Base-by-base conservation (phyloP, 2,113 vertebrate genomes). In the Smithornis capensis region DNA sequence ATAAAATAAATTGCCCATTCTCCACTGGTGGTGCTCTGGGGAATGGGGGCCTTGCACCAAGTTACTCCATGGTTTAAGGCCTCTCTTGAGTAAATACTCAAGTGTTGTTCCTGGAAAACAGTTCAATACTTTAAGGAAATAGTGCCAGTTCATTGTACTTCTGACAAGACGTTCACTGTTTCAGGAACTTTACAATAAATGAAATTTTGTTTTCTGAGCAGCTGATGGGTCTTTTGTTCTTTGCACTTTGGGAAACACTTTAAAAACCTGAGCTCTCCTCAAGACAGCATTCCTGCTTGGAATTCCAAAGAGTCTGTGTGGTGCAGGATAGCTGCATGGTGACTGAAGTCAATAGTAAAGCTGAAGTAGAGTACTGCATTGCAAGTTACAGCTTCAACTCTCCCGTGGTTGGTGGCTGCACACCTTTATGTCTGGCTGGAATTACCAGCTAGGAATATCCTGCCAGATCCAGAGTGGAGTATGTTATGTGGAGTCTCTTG, bases 151-250 rank as follows among this genome's bases (percentile, higher is more conserved):
- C 28, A 38, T 35, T 94, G 70, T 83, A 80, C 44, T 84, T 94
- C 79, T 88, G 75, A 69, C 21, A 64, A 82, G 50, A 57, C 77
- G 59, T 91, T 90, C 31, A 37, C 44, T 79, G 52, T 87, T 95
- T 52, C 59, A 85, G 79, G 35, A 92, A 73, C 79, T 80, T 90
- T 7, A 50, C 37, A 87, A 95, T 92, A 94, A 96, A 90, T 45
- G 14, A 53, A 65, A 59, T 28, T 23, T 38, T 65, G n/a, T 87
- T 81, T 94, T 84, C 57, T 52, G 78, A 87, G 57, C 19, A 81
- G 25, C 56, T 78, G 35, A 24, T n/a, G 76, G 6, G 38, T 83
- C 81, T 92, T 62, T 55, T 84, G 7, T 91, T 55, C 38, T 84
- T 83, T 44, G 14, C 3, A 1, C 17, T 25, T 7, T 78, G 19